Conservation (phyloP, 92 coral and sea anemone genomes). For the Parazoanthus atlanticus region DNA sequence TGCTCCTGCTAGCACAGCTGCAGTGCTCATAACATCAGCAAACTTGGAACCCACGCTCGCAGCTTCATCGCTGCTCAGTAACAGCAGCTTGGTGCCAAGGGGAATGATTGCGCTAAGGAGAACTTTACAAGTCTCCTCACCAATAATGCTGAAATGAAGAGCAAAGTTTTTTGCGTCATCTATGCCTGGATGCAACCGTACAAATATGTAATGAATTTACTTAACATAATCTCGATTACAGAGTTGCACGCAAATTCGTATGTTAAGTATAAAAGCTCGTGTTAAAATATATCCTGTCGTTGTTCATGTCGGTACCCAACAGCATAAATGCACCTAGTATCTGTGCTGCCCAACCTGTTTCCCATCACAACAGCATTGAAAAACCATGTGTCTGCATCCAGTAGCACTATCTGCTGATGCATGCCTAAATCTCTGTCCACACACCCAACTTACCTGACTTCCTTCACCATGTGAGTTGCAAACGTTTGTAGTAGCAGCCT, state of each 20-base stretch:
- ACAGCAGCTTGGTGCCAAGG: slow-evolving; percentile 79
- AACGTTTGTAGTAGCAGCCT: slow-evolving; percentile 91
- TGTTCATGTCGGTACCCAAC: too few species aligned
- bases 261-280: too few species aligned
- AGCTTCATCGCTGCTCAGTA: slow-evolving; percentile 68
- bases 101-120: slow-evolving; percentile 82
- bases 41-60: slow-evolving; percentile 86
- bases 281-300: too few species aligned
- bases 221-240: too few species aligned
- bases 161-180: neutral
- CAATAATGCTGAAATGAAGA: slow-evolving; percentile 59
- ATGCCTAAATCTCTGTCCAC: neutral
- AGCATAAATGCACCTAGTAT: too few species aligned
- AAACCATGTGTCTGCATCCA: neutral
- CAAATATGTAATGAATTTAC: too few species aligned
- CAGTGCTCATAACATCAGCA: slow-evolving; percentile 86
- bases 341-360: neutral
- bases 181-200: too few species aligned
- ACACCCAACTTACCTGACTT: slow-evolving; percentile 57
- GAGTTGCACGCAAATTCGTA: too few species aligned
- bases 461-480: slow-evolving; percentile 87
- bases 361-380: neutral
- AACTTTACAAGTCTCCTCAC: slow-evolving; percentile 58
- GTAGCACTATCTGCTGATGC: neutral
- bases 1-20: slow-evolving; percentile 86